Base-by-base conservation (phyloP, 2,888 invertebrate species). In the Cheilosia vernalis region DNA sequence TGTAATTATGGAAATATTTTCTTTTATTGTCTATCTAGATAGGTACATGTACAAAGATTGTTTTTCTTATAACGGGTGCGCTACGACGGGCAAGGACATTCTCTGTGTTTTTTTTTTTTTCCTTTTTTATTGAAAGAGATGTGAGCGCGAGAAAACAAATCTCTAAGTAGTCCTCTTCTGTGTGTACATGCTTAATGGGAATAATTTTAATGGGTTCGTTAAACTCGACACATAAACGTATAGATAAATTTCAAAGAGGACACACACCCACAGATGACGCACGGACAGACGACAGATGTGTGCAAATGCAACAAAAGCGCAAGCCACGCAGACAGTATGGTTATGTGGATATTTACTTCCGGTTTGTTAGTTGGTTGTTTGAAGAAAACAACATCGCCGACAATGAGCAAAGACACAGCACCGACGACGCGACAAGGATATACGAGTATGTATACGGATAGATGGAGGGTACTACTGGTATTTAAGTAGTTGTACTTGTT, bases 121-220 rank as follows among this genome's bases (percentile, higher is more conserved):
- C n/a, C n/a, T n/a, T 40, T 72, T 60, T 53, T 72, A 60, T 17
- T 58, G 47, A 33, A 2, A 27, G 24, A 17, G 42, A n/a, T 56
- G 24, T 17, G 27, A 64, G 40, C 55, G 15, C 5, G 44, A 13
- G 5, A 24, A 44, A 55, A 55, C 40, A 49, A 51, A 51, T 37
- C 47, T 24, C 47, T 2, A 58, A 72, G 72, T 51, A 17, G 24
- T 55, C 27, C 9, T 17, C 17, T 17, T 2, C 17, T 44, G 51
- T 76, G 37, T 13, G 37, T 13, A 13, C 13, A 13, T 37, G 13
- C 13, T 37, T 37, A 44, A 61, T 69, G 67, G 74, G 47, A 74
- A 61, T 76, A 49, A 76, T 76, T 76, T 69, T 69, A 76, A 81
- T 81, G 81, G 76, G 76, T 76, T 81, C 81, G 76, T 69, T 76